Evolutionary conservation across 2,113 vertebrate genomes (phyloP).

Genomic region (Piprites chloris): DNA sequence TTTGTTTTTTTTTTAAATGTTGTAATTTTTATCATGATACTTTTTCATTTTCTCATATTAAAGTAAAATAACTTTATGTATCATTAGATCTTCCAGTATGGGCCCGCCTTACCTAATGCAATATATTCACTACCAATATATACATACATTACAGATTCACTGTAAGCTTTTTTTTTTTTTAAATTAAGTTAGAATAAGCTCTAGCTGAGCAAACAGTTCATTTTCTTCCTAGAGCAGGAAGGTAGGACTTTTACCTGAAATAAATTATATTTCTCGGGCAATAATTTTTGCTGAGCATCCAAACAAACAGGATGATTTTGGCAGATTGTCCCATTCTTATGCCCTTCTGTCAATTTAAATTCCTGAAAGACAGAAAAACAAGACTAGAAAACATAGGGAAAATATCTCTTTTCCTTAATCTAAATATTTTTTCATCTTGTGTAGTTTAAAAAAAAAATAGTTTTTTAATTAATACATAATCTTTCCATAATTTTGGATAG

Average conservation of each 20-base stretch:
- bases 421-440: not conserved
- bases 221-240: not conserved
- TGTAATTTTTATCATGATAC: not conserved
- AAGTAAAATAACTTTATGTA: not conserved
- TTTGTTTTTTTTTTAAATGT: not conserved
- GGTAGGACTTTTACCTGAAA: slow-evolving; percentile 71
- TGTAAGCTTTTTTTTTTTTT: not conserved
- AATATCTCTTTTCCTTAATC: not conserved
- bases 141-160: not conserved
- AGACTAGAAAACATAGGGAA: not conserved
- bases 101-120: not conserved
- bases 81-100: not conserved
- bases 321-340: slow-evolving; percentile 65
- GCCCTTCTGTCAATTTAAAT: slow-evolving; percentile 73
- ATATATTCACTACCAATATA: not conserved
- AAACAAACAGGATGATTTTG: slow-evolving; percentile 66
- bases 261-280: slow-evolving; percentile 66
- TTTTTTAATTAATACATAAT: not conserved
- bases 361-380: slow-evolving; percentile 62
- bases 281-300: slow-evolving; percentile 65
- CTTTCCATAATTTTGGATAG: not conserved
- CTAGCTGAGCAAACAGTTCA: not conserved
- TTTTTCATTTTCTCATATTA: not conserved
- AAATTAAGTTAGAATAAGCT: not conserved
- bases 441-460: not conserved